These are phyloP conservation scores for Anadara kagoshimensis DNA, from an alignment of 1,140 invertebrate genomes.

Conservation along the genomic window DNA sequence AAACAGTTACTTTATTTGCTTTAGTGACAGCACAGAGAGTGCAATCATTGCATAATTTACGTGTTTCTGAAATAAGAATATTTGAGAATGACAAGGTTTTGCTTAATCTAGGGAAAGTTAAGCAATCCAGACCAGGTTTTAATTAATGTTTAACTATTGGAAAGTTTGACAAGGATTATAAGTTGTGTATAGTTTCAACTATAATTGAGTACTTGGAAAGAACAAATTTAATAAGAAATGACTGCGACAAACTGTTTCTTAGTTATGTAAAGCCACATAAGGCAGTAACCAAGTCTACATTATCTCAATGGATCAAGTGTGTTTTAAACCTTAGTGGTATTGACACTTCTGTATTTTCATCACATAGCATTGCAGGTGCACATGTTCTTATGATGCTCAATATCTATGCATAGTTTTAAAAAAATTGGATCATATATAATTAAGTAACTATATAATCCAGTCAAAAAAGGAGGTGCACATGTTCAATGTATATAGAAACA, in stretches of 20 bases:
- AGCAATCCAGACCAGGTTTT: constrained; percentile 5
- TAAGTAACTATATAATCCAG: no score
- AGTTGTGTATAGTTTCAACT: no score
- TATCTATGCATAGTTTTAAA: no score
- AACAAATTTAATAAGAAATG: background rate
- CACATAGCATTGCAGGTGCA: constrained; percentile 36
- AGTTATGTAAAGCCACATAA: constrained; percentile 38
- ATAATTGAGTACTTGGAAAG: constrained; percentile 19
- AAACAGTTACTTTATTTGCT: constrained; percentile 9
- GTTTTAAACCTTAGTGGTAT: constrained; percentile 20
- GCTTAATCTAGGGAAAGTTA: background rate
- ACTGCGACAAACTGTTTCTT: constrained; percentile 24
- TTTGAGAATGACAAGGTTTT: background rate
- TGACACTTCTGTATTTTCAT: background rate
- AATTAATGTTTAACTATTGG: no score
- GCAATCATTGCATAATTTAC: constrained; percentile 5
- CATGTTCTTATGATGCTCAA: no score
- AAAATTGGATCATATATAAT: no score
- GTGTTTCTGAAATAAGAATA: background rate
- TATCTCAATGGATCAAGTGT: constrained; percentile 28
- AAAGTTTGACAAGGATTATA: no score
- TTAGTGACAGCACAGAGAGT: background rate
- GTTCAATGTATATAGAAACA: no score
- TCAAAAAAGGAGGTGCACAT: no score
- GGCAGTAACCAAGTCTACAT: constrained; percentile 22